phyloP scores from a whole-genome alignment of 2,797 vertebrate species.

The Premnoplex brunnescens region DNA sequence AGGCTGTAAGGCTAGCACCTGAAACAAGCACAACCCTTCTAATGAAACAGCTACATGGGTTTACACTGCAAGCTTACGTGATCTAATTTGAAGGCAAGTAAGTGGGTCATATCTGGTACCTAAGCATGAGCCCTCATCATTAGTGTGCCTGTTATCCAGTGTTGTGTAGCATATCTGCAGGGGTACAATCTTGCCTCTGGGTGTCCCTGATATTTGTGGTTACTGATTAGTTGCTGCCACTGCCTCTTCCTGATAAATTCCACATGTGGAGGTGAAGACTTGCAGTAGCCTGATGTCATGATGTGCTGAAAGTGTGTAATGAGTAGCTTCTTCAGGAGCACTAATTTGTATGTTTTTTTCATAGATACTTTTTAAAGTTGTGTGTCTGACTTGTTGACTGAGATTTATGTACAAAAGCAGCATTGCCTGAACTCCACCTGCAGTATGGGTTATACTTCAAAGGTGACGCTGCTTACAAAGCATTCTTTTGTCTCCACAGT shows the following conservation, averaged over 20 bases:
- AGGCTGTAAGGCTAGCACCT: background rate
- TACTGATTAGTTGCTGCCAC: slow-evolving; percentile 52
- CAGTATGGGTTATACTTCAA: slow-evolving; percentile 6
- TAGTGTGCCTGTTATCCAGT: slow-evolving; percentile 52
- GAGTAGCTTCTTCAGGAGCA: background rate
- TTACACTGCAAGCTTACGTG: slow-evolving; percentile 4
- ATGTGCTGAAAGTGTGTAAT: background rate
- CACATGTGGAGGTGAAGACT: background rate
- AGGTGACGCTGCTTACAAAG: slow-evolving; percentile 12
- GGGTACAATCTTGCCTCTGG: slow-evolving; percentile 56
- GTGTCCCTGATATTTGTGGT: slow-evolving; percentile 54
- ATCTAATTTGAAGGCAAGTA: slow-evolving; percentile 51
- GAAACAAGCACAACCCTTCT: background rate
- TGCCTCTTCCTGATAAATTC: slow-evolving; percentile 43
- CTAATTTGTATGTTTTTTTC: background rate
- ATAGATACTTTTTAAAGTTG: background rate
- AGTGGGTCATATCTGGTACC: slow-evolving; percentile 49
- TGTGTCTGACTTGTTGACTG: background rate
- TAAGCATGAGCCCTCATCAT: slow-evolving; percentile 43
- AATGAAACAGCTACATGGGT: slow-evolving; percentile 36
- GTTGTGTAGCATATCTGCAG: slow-evolving; percentile 59
- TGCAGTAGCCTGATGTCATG: background rate
- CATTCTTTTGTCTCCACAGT: slow-evolving; percentile 17
- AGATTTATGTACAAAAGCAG: background rate
- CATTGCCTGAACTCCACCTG: background rate